Evolutionary conservation across 2,888 invertebrate species (phyloP), one percentile per base, ranked within the genome.

Genomic region (Caenorhabditis imperialis): DNA sequence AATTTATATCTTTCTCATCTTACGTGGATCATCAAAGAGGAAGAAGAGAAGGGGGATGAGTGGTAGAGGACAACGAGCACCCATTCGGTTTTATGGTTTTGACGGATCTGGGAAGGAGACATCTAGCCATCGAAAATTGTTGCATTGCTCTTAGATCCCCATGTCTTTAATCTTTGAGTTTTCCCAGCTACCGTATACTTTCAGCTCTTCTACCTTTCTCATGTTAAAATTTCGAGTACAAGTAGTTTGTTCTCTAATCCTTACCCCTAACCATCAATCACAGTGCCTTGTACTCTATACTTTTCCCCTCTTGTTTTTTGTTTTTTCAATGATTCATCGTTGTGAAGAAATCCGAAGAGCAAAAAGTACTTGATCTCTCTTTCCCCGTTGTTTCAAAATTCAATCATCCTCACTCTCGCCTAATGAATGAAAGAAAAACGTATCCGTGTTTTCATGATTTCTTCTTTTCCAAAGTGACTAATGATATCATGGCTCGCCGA

Each of bases 201-300:
- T 45, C 23, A 2, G 33, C 22, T 37, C 37, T 47, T 23, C 44
- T 45, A 35, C 18, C 27, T 18, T 25, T 42, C 27, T 42, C 20
- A 8, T 38, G 40, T 42, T 20, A 25, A 40, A 16, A 30, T 6
- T 14, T 20, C 22, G 50, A 35, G 7, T 18, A 47, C 27, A 38
- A 23, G 20, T 14, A 47, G 30, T 20, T 35, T 50, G 65, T n/a
- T 65, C 44, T 57, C 35, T 65, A 57, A 55, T 65, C 65, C 57
- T 16, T 45, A 45, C 42, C 37, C 47, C 55, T 55, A 54, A 47
- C 63, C 55, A 65, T 57, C 57, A 55, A 65, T 65, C 65, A 57
- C 20, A n/a, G 47, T 55, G 38, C 38, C 54, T 35, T 33, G 63
- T 63, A 54, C 63, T 48, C 54, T 47, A 55, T 47, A 54, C 54